Evolutionary conservation across 2,113 vertebrate species (phyloP).

Genomic region (Macroglossus sobrinus): DNA sequence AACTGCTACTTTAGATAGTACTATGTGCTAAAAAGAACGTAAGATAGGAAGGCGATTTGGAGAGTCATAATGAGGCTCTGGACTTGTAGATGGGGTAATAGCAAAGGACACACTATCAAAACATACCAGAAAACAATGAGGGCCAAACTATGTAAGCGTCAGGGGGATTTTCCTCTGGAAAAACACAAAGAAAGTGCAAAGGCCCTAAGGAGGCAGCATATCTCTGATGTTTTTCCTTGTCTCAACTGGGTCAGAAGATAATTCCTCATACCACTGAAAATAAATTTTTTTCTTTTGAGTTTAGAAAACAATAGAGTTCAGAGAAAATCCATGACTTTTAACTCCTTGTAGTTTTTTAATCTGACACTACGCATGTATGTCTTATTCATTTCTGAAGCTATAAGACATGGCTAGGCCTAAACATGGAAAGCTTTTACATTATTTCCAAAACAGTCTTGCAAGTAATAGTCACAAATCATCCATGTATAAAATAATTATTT

Average conservation of each 20-base stretch:
- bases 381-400: neutral
- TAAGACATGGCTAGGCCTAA: neutral
- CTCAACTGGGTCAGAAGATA: neutral
- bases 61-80: neutral
- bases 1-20: neutral
- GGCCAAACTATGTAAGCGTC: accelerated
- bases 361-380: neutral
- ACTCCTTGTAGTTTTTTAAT: neutral
- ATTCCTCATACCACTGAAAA: neutral
- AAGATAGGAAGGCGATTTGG: neutral
- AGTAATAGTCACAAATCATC: neutral
- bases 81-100: neutral
- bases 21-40: neutral
- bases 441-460: neutral
- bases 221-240: neutral
- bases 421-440: neutral
- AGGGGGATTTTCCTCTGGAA: neutral
- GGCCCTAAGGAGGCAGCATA: neutral
- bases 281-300: neutral
- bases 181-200: neutral
- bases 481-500: neutral
- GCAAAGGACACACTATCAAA: neutral
- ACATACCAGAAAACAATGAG: neutral
- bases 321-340: neutral
- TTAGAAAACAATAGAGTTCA: neutral